Evolutionary conservation across 2,888 invertebrate species (phyloP), one percentile per base, ranked within the genome.

Genomic region (Heteromyza rotundicornis): DNA sequence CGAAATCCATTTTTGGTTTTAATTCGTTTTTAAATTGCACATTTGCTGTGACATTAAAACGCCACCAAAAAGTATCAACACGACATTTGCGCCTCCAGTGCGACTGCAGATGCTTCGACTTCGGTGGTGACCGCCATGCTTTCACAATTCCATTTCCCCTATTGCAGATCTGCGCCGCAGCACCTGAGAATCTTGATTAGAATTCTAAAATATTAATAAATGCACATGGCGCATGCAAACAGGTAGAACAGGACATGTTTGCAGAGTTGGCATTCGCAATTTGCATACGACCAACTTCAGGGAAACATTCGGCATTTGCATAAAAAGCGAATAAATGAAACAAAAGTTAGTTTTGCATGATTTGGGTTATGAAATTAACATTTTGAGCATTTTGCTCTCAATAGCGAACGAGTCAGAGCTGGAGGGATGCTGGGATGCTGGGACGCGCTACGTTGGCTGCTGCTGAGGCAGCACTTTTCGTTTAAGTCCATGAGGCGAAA

Each of bases 171-270:
- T 20, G n/a, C 44, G 22, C 10, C 10, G 35, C 20, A 56, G 57
- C 63, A 59, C 23, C 23, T n/a, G 14, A 73, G 73, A 68, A 80
- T 80, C 80, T 80, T 81, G 80, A 80, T 80, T 81, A 80, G 74
- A 80, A 76, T 75, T 75, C 73, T 77, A 70, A 80, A 81, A 80
- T 80, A 79, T 81, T 80, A 78, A 80, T 80, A 78, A 71, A 78
- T 69, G 64, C 66, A 68, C 62, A 62, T 23, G n/a, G n/a, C n/a
- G 50, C 44, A 59, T 50, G 70, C 67, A 70, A 74, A 70, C 75
- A 76, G 76, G 70, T 72, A 69, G 66, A 60, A 24, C 10, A 27
- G 27, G 8, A 19, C 17, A 2, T 2, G 7, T 22, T 23, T 24
- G 24, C 47, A n/a, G 27, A 17, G 23, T 19, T 44, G 40, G 17